Evolutionary conservation across 1,140 invertebrate species (phyloP).

Genomic region (Hestina assimilis): DNA sequence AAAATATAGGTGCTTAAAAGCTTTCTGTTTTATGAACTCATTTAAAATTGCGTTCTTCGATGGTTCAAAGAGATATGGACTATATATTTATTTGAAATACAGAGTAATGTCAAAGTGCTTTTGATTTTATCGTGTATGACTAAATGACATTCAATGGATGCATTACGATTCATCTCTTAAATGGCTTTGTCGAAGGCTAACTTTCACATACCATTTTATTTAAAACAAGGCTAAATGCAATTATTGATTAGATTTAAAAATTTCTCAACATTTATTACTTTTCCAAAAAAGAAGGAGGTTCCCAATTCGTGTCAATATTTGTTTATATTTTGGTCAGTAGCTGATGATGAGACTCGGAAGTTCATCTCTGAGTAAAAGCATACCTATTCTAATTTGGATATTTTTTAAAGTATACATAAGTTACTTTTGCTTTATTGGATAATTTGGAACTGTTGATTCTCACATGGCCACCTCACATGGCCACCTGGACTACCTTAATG

Average conservation of each 20-base stretch:
- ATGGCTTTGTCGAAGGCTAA: not conserved
- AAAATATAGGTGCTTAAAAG: not conserved
- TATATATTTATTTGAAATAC: not conserved
- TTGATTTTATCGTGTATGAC: not conserved
- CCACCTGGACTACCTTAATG: too few relatives aligned
- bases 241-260: not conserved
- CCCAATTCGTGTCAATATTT: too few relatives aligned
- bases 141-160: constrained; percentile 4
- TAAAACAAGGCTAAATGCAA: not conserved
- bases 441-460: too few relatives aligned
- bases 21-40: too few relatives aligned
- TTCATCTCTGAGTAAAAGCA: too few relatives aligned
- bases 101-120: not conserved
- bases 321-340: too few relatives aligned
- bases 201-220: constrained; percentile 1
- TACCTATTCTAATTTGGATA: too few relatives aligned
- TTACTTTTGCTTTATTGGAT: too few relatives aligned
- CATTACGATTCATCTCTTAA: not conserved
- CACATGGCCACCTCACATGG: too few relatives aligned
- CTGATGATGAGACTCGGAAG: too few relatives aligned
- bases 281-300: not conserved
- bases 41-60: not conserved
- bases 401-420: too few relatives aligned
- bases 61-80: not conserved
- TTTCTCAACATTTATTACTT: not conserved